phyloP scores from a whole-genome alignment of 1,140 invertebrate species.

The Neodiprion pinetum region DNA sequence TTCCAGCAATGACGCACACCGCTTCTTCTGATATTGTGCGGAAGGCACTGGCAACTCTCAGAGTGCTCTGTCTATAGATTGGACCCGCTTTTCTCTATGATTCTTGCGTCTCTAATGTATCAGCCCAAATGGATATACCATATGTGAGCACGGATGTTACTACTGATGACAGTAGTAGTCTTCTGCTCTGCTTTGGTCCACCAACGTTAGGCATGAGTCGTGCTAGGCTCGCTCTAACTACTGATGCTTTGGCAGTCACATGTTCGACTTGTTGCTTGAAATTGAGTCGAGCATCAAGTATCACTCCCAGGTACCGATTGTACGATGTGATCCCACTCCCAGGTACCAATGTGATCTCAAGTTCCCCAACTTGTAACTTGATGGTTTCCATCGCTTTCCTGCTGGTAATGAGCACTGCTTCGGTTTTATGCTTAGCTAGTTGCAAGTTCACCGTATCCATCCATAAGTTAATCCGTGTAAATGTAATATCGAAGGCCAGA shows the following conservation, averaged over 20 bases:
- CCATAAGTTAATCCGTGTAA: slow-evolving; percentile 7
- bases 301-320: slow-evolving; percentile 2
- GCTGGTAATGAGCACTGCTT: slow-evolving; percentile 18
- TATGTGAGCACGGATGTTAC: background rate
- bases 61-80: too few relatives aligned
- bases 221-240: slow-evolving; percentile 6
- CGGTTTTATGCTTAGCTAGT: background rate
- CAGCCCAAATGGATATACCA: too few relatives aligned
- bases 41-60: too few relatives aligned
- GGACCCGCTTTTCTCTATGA: too few relatives aligned
- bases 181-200: slow-evolving; percentile 13
- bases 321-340: slow-evolving; percentile 6
- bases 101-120: too few relatives aligned
- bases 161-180: slow-evolving; percentile 18
- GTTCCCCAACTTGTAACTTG: too few relatives aligned
- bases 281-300: slow-evolving; percentile 23
- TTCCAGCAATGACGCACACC: too few relatives aligned
- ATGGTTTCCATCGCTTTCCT: background rate
- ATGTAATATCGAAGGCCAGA: too few relatives aligned
- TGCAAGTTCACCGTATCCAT: slow-evolving; percentile 15
- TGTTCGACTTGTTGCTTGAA: slow-evolving; percentile 18
- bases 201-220: background rate
- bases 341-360: background rate
- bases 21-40: too few relatives aligned
- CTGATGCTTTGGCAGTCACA: slow-evolving; percentile 18